phyloP scores from a whole-genome alignment of 1,140 invertebrate genomes.

The Neodiprion fabricii region DNA sequence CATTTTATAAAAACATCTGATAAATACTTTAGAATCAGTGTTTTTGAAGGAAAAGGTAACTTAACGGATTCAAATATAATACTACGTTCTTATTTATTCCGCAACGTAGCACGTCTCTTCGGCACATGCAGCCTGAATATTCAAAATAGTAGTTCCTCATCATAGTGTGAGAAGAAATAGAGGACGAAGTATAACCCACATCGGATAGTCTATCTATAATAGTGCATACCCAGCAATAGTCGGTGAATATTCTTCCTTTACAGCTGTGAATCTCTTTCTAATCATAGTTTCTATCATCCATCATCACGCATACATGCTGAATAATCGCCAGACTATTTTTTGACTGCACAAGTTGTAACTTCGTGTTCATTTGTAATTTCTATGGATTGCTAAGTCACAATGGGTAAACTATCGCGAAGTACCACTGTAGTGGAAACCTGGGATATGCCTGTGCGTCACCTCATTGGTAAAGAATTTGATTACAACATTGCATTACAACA shows the following conservation, averaged over 20 bases:
- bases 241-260: slow-evolving; percentile 7
- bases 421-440: neutral
- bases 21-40: too few relatives aligned
- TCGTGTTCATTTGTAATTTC: neutral
- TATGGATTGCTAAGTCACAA: neutral
- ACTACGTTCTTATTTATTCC: neutral
- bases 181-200: neutral
- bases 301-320: too few relatives aligned
- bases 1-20: neutral
- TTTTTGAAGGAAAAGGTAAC: too few relatives aligned
- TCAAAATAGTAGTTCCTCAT: slow-evolving; percentile 13
- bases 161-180: slow-evolving; percentile 7
- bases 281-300: neutral
- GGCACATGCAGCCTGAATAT: neutral
- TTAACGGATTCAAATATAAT: slow-evolving; percentile 12
- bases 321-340: too few relatives aligned
- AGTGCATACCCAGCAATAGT: neutral
- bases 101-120: neutral
- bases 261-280: neutral
- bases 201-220: neutral
- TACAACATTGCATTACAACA: neutral
- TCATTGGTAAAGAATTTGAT: neutral
- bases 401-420: too few relatives aligned
- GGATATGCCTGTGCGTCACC: neutral
- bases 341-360: neutral